Conservation (phyloP, 2,797 vertebrate species). For the Diglossa cyanea region DNA sequence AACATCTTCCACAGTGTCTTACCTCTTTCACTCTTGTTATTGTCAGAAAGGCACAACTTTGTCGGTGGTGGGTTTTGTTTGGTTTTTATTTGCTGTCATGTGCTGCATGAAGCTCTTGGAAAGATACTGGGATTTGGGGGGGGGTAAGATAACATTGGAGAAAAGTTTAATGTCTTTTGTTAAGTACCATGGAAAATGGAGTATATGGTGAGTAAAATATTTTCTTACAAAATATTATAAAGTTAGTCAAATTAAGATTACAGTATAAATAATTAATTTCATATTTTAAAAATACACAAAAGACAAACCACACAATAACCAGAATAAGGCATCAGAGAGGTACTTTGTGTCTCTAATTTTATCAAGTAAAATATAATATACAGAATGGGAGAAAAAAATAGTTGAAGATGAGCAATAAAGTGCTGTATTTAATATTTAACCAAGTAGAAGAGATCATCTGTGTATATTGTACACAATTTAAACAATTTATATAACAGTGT, state of each 20-base stretch:
- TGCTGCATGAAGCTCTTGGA: background rate
- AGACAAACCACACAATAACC: background rate
- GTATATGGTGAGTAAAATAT: background rate
- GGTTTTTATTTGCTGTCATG: background rate
- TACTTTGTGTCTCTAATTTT: background rate
- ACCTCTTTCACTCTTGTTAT: background rate
- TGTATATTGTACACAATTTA: background rate
- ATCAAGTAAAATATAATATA: background rate
- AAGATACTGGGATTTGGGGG: background rate
- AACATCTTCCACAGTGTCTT: background rate
- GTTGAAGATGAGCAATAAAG: background rate
- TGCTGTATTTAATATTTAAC: background rate
- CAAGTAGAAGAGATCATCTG: background rate
- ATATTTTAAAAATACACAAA: background rate
- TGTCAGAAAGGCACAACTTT: background rate
- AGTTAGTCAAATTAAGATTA: background rate
- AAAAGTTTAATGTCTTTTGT: background rate
- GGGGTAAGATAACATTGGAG: background rate
- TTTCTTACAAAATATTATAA: background rate
- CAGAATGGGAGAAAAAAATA: background rate
- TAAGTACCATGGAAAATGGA: background rate
- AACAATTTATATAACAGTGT: slow-evolving; percentile 17
- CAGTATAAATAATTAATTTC: background rate
- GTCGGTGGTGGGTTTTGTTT: background rate
- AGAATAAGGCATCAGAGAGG: background rate